phyloP scores from a whole-genome alignment of 1,140 invertebrate genomes.

The Drosophila azteca region DNA sequence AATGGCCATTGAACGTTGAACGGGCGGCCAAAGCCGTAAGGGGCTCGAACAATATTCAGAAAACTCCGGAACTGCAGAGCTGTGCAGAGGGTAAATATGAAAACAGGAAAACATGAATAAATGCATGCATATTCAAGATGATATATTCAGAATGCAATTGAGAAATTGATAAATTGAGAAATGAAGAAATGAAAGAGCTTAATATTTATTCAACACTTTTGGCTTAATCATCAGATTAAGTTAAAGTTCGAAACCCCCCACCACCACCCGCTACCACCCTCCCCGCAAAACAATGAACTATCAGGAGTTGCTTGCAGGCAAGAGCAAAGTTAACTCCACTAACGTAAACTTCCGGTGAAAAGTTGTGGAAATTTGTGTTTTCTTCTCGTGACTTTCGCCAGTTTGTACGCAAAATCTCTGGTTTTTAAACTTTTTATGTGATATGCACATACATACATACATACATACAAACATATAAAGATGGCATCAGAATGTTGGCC shows the following conservation, averaged over 20 bases:
- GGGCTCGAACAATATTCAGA: too few relatives aligned
- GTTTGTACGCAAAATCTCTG: conserved; percentile 23
- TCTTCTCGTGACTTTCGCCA: conserved; percentile 3
- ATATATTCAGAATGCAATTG: not conserved
- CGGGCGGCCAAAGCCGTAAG: conserved; percentile 9
- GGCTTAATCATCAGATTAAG: not conserved
- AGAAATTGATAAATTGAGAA: conserved; percentile 35
- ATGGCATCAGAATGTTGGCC: conserved; percentile 54
- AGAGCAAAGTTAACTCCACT: conserved; percentile 27
- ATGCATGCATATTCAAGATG: conserved; percentile 4
- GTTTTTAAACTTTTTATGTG: conserved; percentile 41
- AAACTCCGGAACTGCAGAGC: too few relatives aligned
- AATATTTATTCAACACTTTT: conserved; percentile 31
- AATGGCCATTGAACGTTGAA: conserved; percentile 20
- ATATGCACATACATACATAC: conserved; percentile 25
- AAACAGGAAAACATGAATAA: conserved; percentile 21
- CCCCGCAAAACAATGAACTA: too few relatives aligned
- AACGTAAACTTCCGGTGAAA: conserved; percentile 32
- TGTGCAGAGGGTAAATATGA: not conserved
- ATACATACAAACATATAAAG: conserved; percentile 36
- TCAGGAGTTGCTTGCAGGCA: conserved; percentile 11
- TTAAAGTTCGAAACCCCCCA: too few relatives aligned
- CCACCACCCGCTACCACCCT: too few relatives aligned
- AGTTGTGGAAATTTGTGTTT: conserved; percentile 19
- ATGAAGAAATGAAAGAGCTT: not conserved